Percentiles rank a stretch among this genome's conserved stretches.
Conservation (phyloP, 2,888 invertebrate genomes). For the Trissoscelio sp. region DNA sequence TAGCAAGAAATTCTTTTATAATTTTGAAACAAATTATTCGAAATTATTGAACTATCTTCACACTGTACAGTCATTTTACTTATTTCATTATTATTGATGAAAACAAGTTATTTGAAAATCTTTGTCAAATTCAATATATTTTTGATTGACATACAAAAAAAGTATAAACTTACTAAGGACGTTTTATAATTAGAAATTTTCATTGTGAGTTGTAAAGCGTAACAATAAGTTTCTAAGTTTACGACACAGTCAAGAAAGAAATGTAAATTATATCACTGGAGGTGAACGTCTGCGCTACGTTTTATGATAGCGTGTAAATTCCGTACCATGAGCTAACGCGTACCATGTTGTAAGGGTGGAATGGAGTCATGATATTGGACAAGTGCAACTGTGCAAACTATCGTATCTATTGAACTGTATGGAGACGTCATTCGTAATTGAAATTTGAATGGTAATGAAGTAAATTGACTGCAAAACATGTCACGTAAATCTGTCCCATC, state of each 20-base stretch:
- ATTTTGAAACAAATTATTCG: too few relatives aligned
- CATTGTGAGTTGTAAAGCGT: conserved; percentile 12
- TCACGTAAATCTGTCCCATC: background rate
- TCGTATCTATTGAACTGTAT: conserved; percentile 22
- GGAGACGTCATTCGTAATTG: conserved; percentile 31
- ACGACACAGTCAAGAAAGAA: conserved; percentile 18
- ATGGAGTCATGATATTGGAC: conserved; percentile 28
- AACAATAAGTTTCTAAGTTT: conserved; percentile 32
- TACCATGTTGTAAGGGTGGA: conserved; percentile 24
- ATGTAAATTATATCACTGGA: conserved; percentile 37
- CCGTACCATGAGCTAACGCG: conserved; percentile 48
- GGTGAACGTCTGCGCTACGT: conserved; percentile 13
- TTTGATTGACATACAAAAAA: background rate
- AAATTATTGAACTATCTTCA: too few relatives aligned
- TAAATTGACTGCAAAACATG: conserved; percentile 35
- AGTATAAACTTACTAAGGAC: background rate
- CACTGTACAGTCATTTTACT: too few relatives aligned
- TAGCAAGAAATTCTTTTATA: too few relatives aligned
- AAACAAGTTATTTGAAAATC: too few relatives aligned
- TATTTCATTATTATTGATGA: too few relatives aligned
- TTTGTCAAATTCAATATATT: too few relatives aligned
- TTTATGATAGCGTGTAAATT: conserved; percentile 59
- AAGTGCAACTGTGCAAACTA: conserved; percentile 24
- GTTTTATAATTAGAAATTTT: conserved; percentile 14
- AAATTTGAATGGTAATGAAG: conserved; percentile 44